Conservation (phyloP, 2,888 invertebrate species). For the Myopa tessellatipennis region DNA sequence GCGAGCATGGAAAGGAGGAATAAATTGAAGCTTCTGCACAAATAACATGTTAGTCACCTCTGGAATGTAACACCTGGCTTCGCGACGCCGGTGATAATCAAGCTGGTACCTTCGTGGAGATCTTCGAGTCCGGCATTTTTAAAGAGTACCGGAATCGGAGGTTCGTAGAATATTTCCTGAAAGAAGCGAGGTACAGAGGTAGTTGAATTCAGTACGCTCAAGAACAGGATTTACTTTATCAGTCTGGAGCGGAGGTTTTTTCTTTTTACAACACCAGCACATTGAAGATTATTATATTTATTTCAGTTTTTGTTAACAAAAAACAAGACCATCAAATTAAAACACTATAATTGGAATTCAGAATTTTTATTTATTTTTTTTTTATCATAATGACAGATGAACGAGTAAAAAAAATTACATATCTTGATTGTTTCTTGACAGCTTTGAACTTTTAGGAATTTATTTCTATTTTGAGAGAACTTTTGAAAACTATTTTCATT, state of each 20-base stretch:
- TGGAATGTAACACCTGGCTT: background rate
- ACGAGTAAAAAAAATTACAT: no score
- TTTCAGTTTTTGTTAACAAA: conserved; percentile 1
- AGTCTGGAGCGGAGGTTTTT: background rate
- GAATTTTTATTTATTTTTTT: conserved; percentile 1
- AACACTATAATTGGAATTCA: background rate
- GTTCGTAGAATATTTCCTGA: background rate
- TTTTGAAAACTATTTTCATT: no score
- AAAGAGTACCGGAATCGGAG: background rate
- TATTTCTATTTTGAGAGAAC: no score
- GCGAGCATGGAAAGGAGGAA: background rate
- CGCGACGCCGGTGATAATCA: background rate
- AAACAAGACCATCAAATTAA: background rate
- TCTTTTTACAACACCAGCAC: background rate
- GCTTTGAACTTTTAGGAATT: no score
- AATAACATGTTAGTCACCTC: background rate
- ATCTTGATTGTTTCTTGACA: no score
- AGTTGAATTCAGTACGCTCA: background rate
- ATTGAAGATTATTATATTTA: background rate
- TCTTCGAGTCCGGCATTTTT: background rate
- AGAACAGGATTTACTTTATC: background rate
- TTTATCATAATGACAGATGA: background rate
- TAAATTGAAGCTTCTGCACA: background rate
- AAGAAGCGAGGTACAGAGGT: background rate
- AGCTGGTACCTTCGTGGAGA: background rate